These are phyloP conservation scores for Esox niger DNA, from an alignment of 2,113 vertebrate species.

Conservation along the genomic window DNA sequence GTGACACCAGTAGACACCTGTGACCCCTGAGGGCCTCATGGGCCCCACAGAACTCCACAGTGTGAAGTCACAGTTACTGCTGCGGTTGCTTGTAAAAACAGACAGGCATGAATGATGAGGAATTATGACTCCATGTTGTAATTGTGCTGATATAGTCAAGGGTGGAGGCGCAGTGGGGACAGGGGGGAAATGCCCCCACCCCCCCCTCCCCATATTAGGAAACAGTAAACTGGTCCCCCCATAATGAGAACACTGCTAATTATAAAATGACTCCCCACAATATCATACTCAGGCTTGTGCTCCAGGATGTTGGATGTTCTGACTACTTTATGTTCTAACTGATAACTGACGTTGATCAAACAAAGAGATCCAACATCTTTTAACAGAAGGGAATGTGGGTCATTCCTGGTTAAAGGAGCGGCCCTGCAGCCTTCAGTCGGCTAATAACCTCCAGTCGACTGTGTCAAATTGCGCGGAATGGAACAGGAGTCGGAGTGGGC, in stretches of 20 bases:
- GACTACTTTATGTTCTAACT: not conserved
- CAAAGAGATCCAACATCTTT: not conserved
- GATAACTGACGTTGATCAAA: not conserved
- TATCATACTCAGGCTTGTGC: no score
- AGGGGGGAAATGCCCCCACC: no score
- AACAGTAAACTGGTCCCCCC: no score
- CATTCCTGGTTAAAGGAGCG: not conserved
- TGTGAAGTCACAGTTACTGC: no score
- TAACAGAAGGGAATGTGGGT: not conserved
- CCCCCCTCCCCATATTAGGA: no score
- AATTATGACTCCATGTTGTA: not conserved
- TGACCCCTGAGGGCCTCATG: no score
- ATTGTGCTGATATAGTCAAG: not conserved
- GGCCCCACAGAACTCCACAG: no score
- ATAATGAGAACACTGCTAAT: no score
- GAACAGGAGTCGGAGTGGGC: constrained; percentile 19
- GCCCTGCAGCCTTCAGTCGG: not conserved
- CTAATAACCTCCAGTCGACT: constrained; percentile 10
- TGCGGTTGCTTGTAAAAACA: not conserved
- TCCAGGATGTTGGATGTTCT: no score
- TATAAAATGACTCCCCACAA: no score
- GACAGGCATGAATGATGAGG: not conserved
- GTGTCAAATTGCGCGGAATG: constrained; percentile 40
- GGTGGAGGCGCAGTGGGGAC: no score
- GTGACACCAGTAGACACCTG: not conserved